Percentiles rank a stretch among this genome's conserved stretches.
These are phyloP conservation scores for Sebastes taczanowskii DNA, from an alignment of 2,797 vertebrate genomes.

Conservation along the genomic window DNA sequence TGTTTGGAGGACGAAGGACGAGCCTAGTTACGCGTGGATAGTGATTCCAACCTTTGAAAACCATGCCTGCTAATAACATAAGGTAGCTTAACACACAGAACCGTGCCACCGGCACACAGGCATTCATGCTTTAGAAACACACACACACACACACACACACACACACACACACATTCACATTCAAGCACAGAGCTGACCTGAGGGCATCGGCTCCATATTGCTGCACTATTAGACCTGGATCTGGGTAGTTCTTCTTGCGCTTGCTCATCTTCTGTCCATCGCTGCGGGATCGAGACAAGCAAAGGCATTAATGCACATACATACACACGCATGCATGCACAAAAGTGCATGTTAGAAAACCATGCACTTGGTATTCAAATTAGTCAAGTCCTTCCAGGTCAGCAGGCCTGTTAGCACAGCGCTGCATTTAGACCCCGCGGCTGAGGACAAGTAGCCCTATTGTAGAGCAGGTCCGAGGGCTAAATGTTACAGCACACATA, in stretches of 20 bases:
- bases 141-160: slow-evolving; percentile 15
- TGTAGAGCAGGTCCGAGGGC: slow-evolving; percentile 35
- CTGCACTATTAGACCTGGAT: slow-evolving; percentile 88
- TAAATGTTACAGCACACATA: slow-evolving; percentile 45
- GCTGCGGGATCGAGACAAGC: slow-evolving; percentile 74
- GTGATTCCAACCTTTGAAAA: slow-evolving; percentile 43
- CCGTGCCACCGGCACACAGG: slow-evolving; percentile 33
- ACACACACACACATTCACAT: not conserved
- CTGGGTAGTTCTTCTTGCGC: slow-evolving; percentile 98
- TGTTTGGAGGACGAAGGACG: slow-evolving; percentile 8
- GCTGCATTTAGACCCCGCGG: slow-evolving; percentile 53
- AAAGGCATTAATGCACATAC: slow-evolving; percentile 62
- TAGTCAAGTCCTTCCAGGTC: slow-evolving; percentile 77
- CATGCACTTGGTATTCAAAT: slow-evolving; percentile 69
- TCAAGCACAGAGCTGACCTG: slow-evolving; percentile 82
- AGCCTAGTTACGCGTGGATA: slow-evolving; percentile 7
- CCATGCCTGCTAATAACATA: slow-evolving; percentile 31
- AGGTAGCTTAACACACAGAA: slow-evolving; percentile 29
- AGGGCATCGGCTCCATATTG: slow-evolving; percentile 95
- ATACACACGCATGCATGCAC: slow-evolving; percentile 47
- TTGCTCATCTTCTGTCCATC: slow-evolving; percentile 99
- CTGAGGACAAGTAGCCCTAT: slow-evolving; percentile 49
- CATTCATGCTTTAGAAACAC: slow-evolving; percentile 41
- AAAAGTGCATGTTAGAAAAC: slow-evolving; percentile 56
- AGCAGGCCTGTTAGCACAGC: slow-evolving; percentile 60